phyloP scores from a whole-genome alignment of 2,888 invertebrate species.

The Luperina testacea region DNA sequence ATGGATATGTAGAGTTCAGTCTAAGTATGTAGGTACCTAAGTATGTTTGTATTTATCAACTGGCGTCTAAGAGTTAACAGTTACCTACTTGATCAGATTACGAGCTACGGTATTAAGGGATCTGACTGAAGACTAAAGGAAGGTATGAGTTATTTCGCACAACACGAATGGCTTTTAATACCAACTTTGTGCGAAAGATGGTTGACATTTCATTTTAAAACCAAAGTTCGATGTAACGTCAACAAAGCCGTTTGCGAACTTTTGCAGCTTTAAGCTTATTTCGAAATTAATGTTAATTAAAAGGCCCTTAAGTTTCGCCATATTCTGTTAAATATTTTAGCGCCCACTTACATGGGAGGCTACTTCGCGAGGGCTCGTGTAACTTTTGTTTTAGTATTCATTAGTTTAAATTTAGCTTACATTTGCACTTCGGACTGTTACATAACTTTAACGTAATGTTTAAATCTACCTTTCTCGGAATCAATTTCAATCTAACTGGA shows the following conservation, averaged over 20 bases:
- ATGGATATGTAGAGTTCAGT: not conserved
- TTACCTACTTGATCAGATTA: slow-evolving; percentile 2
- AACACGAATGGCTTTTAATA: slow-evolving; percentile 13
- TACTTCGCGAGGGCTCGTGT: slow-evolving; percentile 36
- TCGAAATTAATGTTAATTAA: slow-evolving; percentile 62
- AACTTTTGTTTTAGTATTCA: slow-evolving; percentile 55
- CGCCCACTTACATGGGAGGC: slow-evolving; percentile 47
- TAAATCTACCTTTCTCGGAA: slow-evolving; percentile 43
- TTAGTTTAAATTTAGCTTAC: slow-evolving; percentile 50
- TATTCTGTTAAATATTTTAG: slow-evolving; percentile 60
- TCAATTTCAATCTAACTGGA: slow-evolving; percentile 38
- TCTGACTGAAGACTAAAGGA: slow-evolving; percentile 7
- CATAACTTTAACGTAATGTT: slow-evolving; percentile 35
- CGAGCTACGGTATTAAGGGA: not conserved
- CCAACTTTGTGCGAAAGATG: slow-evolving; percentile 28
- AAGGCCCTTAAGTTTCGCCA: slow-evolving; percentile 51
- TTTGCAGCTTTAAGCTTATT: slow-evolving; percentile 52
- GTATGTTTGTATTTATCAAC: slow-evolving; percentile 18
- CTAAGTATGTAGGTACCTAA: not conserved
- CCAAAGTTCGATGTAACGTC: slow-evolving; percentile 43
- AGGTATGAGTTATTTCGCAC: slow-evolving; percentile 12
- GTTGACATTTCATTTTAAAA: slow-evolving; percentile 45
- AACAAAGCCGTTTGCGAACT: slow-evolving; percentile 43
- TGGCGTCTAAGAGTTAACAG: slow-evolving; percentile 6
- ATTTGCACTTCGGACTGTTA: slow-evolving; percentile 43